Percentiles rank a stretch among this genome's conserved stretches.
Conservation (phyloP, 2,113 vertebrate species). For the Oreochromis tanganicae region DNA sequence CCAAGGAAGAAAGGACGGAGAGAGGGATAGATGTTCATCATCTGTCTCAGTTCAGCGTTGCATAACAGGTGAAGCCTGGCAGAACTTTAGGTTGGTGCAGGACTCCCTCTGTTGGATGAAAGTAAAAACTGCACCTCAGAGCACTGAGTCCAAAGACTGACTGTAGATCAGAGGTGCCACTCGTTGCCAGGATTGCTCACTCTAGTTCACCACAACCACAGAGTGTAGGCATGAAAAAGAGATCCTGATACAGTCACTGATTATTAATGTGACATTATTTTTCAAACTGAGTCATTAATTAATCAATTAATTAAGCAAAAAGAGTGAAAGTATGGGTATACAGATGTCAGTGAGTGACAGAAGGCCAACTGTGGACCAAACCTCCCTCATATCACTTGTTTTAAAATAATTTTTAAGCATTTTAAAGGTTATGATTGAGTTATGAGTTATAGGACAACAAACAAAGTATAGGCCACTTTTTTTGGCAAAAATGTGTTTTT, state of each 20-base stretch:
- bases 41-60: background rate
- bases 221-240: background rate
- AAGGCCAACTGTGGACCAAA: background rate
- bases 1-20: background rate
- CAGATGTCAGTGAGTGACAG: background rate
- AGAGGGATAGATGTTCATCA: background rate
- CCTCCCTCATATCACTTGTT: background rate
- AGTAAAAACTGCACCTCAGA: background rate
- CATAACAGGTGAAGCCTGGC: background rate
- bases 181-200: background rate
- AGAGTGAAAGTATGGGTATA: background rate
- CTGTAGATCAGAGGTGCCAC: background rate
- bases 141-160: background rate
- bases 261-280: background rate
- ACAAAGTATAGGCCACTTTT: background rate
- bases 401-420: background rate
- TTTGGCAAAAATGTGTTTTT: fast-evolving
- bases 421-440: background rate
- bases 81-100: background rate
- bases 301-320: background rate
- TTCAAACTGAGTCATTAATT: background rate
- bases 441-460: background rate
- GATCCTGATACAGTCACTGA: background rate
- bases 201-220: background rate
- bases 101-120: conserved; percentile 29